phyloP scores from a whole-genome alignment of 2,888 invertebrate species.

The Amphimallon solstitiale region DNA sequence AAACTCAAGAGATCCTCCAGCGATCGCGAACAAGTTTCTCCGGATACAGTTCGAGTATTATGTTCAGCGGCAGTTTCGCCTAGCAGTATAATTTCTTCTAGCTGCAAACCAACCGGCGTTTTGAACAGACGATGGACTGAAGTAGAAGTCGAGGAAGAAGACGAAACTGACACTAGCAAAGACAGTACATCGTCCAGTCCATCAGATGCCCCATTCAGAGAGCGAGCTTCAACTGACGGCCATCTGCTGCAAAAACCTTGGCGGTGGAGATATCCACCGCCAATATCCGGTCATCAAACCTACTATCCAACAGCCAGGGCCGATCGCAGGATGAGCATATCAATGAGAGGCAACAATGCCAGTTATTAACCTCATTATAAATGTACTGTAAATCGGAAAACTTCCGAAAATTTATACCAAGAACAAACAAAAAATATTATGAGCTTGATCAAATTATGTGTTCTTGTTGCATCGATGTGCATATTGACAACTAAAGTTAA shows the following conservation, averaged over 20 bases:
- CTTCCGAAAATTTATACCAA: not conserved
- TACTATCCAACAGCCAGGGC: conserved; percentile 63
- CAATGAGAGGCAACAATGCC: conserved; percentile 74
- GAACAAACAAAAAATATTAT: conserved; percentile 8
- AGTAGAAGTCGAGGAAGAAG: conserved; percentile 71
- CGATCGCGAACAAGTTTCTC: conserved; percentile 67
- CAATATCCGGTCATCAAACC: conserved; percentile 55
- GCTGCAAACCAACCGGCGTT: conserved; percentile 50
- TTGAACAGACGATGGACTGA: conserved; percentile 72
- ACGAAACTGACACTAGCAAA: conserved; percentile 62
- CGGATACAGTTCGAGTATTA: conserved; percentile 64
- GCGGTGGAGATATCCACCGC: conserved; percentile 68
- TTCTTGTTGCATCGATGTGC: conserved; percentile 22
- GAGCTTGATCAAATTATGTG: conserved; percentile 24
- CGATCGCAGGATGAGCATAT: conserved; percentile 80
- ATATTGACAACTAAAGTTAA: conserved; percentile 13
- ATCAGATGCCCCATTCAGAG: conserved; percentile 70
- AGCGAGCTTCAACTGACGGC: conserved; percentile 80
- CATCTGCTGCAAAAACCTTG: conserved; percentile 70
- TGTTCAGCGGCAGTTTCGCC: conserved; percentile 60
- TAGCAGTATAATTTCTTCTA: conserved; percentile 54
- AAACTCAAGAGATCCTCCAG: conserved; percentile 71
- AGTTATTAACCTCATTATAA: conserved; percentile 59
- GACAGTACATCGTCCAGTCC: conserved; percentile 56
- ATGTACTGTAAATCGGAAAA: not conserved